Base-by-base conservation (phyloP, 2,113 vertebrate species). In the Aegithalos caudatus region DNA sequence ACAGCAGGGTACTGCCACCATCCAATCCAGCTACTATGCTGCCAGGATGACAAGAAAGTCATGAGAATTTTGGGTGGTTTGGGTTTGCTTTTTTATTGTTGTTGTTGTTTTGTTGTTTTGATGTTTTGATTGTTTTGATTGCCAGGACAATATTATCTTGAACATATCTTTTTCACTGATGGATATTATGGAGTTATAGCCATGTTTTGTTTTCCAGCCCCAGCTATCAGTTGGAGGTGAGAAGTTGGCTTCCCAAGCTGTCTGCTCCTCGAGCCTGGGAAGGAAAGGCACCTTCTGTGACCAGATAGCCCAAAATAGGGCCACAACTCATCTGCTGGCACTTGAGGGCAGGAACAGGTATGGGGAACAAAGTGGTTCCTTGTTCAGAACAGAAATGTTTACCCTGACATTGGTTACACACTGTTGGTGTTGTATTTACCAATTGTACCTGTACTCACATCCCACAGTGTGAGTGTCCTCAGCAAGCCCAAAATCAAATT, bases 401-500 rank as follows among this genome's bases (percentile, higher is more conserved):
- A 20, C 14, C 70, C 64, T 66, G 40, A 70, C 70, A 3, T 23
- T 40, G n/a, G 44, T 40, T 74, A 66, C 54, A 71, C 38, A 22
- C 35, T 35, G 24, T 53, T 35, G 14, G 40, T 77, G 38, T 42
- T 86, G 21, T 72, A 40, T 88, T 86, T 93, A 66, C 65, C 38
- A 21, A 61, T 53, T 1, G 0, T 40, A 53, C 53, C 42, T 50
- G 19, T 35, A 45, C 60, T 62, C 56, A 71, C 45, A 78, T 42
- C 71, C 60, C 58, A 67, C 56, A 74, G 27, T 22, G 61, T 60
- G 54, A 81, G 58, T 56, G 42, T 20, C 29, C 38, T 70, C 64
- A 70, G n/a, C 44, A 81, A 73, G 19, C 21, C 64, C 64, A 92
- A 88, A 83, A 77, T 60, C 29, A 77, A 90, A 93, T 86, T 65